Evolutionary conservation across 1,140 invertebrate species (phyloP).

Genomic region (Fopius arisanus): DNA sequence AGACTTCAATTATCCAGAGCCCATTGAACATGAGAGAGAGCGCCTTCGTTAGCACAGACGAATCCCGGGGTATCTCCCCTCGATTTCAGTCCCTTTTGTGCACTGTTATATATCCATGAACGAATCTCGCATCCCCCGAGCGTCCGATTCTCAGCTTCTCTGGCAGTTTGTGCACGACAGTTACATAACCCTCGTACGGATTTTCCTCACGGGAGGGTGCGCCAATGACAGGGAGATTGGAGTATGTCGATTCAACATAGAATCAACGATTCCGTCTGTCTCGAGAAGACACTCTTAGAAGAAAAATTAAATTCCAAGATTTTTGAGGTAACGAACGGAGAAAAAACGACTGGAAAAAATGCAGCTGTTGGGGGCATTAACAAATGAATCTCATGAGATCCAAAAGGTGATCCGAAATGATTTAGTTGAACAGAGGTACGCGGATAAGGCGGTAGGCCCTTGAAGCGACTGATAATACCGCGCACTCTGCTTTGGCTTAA

Average conservation of each 20-base stretch:
- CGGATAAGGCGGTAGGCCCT: neutral
- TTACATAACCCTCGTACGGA: neutral
- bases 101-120: neutral
- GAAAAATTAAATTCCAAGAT: too few relatives aligned
- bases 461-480: neutral
- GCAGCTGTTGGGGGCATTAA: neutral
- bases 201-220: neutral
- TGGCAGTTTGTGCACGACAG: neutral
- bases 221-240: neutral
- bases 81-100: neutral
- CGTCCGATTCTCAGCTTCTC: neutral
- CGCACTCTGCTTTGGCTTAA: neutral
- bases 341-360: neutral
- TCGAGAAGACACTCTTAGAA: too few relatives aligned
- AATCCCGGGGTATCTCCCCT: neutral
- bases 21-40: neutral
- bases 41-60: neutral
- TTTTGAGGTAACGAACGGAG: neutral
- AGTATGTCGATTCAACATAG: neutral
- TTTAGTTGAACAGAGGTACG: neutral
- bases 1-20: neutral
- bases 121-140: neutral
- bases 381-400: neutral
- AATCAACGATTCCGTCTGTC: too few relatives aligned
- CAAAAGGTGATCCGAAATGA: neutral